Conservation (phyloP, 2,113 vertebrate genomes). For the Nannobrachium achirus region DNA sequence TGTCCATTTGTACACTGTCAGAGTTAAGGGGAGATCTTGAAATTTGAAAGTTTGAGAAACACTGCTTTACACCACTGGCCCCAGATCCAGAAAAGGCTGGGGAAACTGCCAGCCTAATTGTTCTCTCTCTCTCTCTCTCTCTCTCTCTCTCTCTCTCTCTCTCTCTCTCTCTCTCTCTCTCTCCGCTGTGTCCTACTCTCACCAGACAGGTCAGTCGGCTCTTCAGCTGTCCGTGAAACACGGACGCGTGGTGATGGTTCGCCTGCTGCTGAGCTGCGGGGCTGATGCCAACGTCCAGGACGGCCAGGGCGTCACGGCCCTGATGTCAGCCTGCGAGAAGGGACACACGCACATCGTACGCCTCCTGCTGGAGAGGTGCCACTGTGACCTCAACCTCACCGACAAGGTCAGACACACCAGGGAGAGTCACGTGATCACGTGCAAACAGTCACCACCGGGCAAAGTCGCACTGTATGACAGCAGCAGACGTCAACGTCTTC, state of each 20-base stretch:
- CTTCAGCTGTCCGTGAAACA: slow-evolving; percentile 90
- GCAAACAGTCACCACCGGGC: neutral
- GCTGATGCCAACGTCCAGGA: slow-evolving; percentile 86
- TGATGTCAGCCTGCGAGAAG: slow-evolving; percentile 89
- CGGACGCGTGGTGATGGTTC: slow-evolving; percentile 85
- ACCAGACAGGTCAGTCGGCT: slow-evolving; percentile 88
- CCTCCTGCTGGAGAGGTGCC: slow-evolving; percentile 84
- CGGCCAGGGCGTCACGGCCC: slow-evolving; percentile 84
- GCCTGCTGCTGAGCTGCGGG: slow-evolving; percentile 82
- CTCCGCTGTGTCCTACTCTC: neutral
- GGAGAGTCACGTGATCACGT: neutral
- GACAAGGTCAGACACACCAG: slow-evolving; percentile 84
- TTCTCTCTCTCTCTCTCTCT: no score
- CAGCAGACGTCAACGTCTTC: neutral
- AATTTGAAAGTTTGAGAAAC: no score
- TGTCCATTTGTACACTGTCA: no score
- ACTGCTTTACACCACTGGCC: no score
- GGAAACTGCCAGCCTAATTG: no score
- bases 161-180: no score
- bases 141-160: no score
- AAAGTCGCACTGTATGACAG: neutral
- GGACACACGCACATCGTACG: slow-evolving; percentile 85
- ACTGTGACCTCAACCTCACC: slow-evolving; percentile 80
- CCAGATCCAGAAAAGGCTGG: no score
- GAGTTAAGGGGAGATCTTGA: no score